Evolutionary conservation across 2,113 vertebrate genomes (phyloP).

Genomic region (Columba janthina): DNA sequence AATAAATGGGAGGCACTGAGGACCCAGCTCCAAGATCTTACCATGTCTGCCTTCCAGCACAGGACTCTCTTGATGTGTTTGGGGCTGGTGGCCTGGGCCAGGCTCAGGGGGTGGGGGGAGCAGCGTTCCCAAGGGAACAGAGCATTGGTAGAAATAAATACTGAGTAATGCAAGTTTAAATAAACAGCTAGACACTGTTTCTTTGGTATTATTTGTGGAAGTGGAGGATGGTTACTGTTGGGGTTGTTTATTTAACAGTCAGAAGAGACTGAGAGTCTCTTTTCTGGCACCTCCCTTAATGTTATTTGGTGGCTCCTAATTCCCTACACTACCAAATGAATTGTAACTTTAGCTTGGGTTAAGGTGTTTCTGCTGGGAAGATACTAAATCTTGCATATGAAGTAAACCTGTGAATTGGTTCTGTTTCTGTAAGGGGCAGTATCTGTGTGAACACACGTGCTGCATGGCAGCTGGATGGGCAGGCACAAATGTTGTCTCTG

Average conservation of each 20-base stretch:
- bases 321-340: not conserved
- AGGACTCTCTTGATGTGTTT: not conserved
- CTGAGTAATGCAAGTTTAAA: not conserved
- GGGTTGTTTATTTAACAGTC: not conserved
- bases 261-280: not conserved
- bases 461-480: not conserved
- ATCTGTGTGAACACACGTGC: not conserved
- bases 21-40: not conserved
- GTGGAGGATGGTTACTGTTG: not conserved
- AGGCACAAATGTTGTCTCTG: no score
- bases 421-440: not conserved
- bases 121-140: not conserved
- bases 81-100: not conserved
- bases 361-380: not conserved
- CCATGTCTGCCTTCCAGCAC: not conserved
- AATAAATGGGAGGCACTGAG: not conserved
- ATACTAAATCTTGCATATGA: accelerated
- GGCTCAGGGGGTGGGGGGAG: not conserved
- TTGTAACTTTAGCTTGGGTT: not conserved
- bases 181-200: not conserved
- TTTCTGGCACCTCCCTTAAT: not conserved
- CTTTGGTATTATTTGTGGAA: not conserved
- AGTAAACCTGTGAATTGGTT: not conserved
- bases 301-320: not conserved
- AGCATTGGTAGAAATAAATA: not conserved